These are phyloP conservation scores for Musca domestica DNA, from an alignment of 1,140 invertebrate genomes.

Conservation along the genomic window DNA sequence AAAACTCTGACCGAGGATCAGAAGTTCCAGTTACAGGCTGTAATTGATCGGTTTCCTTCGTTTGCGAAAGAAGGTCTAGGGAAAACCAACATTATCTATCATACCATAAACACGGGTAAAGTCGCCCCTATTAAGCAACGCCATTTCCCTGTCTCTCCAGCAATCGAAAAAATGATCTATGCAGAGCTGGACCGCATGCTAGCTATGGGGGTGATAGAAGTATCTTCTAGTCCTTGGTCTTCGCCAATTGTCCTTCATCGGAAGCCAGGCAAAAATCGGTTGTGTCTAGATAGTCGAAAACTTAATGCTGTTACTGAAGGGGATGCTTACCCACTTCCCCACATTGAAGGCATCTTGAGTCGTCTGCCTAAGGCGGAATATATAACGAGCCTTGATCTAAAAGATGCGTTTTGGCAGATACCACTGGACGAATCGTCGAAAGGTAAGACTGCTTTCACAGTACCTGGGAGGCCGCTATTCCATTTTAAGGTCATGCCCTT, in stretches of 20 bases:
- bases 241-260: slow-evolving; percentile 34
- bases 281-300: slow-evolving; percentile 43
- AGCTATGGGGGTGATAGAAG: slow-evolving; percentile 26
- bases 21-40: neutral
- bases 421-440: slow-evolving; percentile 33
- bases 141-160: slow-evolving; percentile 25
- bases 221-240: slow-evolving; percentile 30
- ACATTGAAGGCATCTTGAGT: slow-evolving; percentile 31
- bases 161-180: slow-evolving; percentile 28
- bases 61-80: too few relatives aligned
- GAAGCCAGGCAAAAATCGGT: slow-evolving; percentile 32
- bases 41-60: slow-evolving; percentile 1
- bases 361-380: slow-evolving; percentile 28
- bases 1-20: neutral
- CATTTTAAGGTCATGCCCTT: too few relatives aligned
- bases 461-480: slow-evolving; percentile 19
- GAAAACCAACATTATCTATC: neutral
- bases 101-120: neutral
- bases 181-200: slow-evolving; percentile 26
- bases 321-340: slow-evolving; percentile 41
- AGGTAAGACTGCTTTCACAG: slow-evolving; percentile 54
- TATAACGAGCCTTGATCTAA: too few relatives aligned
- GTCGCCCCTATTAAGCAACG: slow-evolving; percentile 3
- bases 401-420: slow-evolving; percentile 50
- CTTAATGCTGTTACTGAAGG: slow-evolving; percentile 37